Percentiles rank a stretch among this genome's conserved stretches.
These are phyloP conservation scores for Ceratina japonica DNA, from an alignment of 1,140 invertebrate genomes.

Conservation along the genomic window DNA sequence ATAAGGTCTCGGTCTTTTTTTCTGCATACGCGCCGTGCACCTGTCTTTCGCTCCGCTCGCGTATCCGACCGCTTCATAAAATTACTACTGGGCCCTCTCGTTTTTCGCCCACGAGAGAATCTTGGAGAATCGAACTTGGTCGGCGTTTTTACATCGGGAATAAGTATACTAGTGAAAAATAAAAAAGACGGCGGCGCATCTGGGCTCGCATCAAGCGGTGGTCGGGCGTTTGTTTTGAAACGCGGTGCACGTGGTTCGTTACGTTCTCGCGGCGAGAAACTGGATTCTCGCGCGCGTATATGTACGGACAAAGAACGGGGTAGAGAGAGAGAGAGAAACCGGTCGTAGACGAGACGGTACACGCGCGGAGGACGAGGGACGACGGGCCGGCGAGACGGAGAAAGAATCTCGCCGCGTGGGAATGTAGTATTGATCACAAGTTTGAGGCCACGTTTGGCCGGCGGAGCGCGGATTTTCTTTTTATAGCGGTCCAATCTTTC, in stretches of 20 bases:
- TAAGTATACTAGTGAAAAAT: no score
- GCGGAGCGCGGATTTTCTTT: neutral
- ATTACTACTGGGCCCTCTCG: no score
- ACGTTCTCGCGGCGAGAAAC: constrained; percentile 22
- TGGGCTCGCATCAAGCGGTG: neutral
- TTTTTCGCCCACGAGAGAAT: no score
- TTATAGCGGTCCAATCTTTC: neutral
- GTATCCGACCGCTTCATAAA: no score
- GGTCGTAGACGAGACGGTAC: no score
- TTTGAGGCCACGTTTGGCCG: constrained; percentile 14
- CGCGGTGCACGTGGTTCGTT: constrained; percentile 30
- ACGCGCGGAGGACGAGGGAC: no score
- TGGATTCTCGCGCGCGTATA: constrained; percentile 17
- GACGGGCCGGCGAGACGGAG: neutral
- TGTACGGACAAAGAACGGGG: neutral
- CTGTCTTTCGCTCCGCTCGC: neutral
- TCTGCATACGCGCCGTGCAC: constrained; percentile 10
- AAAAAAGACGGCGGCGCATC: no score
- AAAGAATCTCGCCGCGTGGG: constrained; percentile 13
- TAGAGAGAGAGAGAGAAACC: neutral
- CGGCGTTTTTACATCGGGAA: no score
- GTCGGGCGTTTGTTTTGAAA: constrained; percentile 46
- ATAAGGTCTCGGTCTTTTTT: constrained; percentile 32
- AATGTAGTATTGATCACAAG: constrained; percentile 28
- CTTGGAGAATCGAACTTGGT: neutral